Evolutionary conservation across 1,140 invertebrate species (phyloP).

Genomic region (Drosophila subpulchrella): DNA sequence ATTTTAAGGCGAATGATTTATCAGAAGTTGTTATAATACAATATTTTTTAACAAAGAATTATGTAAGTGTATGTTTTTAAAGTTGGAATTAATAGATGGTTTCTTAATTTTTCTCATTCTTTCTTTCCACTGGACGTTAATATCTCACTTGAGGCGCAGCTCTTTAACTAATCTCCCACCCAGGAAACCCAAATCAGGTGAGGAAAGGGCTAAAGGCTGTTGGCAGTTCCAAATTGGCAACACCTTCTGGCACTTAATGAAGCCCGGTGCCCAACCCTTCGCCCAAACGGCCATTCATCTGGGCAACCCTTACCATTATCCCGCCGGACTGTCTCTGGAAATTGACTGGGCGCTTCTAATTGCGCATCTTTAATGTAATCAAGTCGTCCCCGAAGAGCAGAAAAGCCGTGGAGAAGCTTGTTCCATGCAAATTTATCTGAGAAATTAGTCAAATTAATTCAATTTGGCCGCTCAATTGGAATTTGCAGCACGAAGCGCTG

Average conservation of each 20-base stretch:
- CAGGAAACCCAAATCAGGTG: background rate
- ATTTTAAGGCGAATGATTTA: too few relatives aligned
- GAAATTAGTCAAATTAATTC: conserved; percentile 76
- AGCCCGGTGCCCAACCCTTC: background rate
- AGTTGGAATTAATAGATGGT: too few relatives aligned
- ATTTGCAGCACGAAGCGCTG: conserved; percentile 40
- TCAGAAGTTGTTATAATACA: too few relatives aligned
- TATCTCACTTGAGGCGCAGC: conserved; percentile 49
- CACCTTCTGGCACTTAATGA: conserved; percentile 68
- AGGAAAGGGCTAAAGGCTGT: background rate
- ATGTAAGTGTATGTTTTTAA: too few relatives aligned
- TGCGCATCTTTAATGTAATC: conserved; percentile 79
- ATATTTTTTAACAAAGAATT: too few relatives aligned
- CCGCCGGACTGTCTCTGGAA: conserved; percentile 13
- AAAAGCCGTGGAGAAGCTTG: conserved; percentile 1
- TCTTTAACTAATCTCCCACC: conserved; percentile 27
- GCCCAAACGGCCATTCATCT: background rate
- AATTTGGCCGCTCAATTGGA: conserved; percentile 59
- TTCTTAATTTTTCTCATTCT: conserved; percentile 3
- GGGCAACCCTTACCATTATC: conserved; percentile 37
- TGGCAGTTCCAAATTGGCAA: conserved; percentile 41
- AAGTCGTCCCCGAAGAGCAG: conserved; percentile 14
- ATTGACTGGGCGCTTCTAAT: conserved; percentile 42
- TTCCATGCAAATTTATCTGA: conserved; percentile 59
- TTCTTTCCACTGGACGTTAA: conserved; percentile 26